phyloP scores from a whole-genome alignment of 2,888 invertebrate species.

The Eudasyphora cyanicolor region DNA sequence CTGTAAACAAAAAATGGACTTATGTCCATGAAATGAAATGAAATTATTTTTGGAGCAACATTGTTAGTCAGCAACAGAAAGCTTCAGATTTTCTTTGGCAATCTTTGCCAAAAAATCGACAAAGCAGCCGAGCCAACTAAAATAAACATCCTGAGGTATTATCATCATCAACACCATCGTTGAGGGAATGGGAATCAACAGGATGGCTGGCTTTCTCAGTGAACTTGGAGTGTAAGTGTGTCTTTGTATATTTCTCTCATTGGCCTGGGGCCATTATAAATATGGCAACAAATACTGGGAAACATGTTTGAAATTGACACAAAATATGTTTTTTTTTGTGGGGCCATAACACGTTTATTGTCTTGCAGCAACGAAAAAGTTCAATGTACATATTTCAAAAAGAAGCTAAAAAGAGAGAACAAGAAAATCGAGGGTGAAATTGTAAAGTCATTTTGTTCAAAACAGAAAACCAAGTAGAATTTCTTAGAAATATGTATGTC shows the following conservation, averaged over 20 bases:
- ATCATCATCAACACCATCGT: neutral
- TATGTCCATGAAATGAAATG: too few relatives aligned
- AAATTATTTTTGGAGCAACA: neutral
- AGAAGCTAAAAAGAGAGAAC: neutral
- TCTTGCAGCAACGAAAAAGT: neutral
- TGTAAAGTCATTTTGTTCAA: neutral
- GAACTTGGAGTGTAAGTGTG: neutral
- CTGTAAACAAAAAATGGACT: too few relatives aligned
- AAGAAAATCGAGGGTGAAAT: neutral
- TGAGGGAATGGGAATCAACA: neutral
- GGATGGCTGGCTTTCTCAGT: neutral
- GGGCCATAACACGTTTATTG: neutral
- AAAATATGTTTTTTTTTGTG: conserved; percentile 1
- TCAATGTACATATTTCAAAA: conserved; percentile 2
- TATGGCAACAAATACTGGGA: neutral
- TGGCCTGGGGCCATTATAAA: conserved; percentile 1
- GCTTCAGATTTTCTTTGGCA: too few relatives aligned
- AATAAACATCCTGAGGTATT: neutral
- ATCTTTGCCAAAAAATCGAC: neutral
- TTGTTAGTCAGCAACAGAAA: neutral
- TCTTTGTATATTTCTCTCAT: neutral
- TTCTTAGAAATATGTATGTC: too few relatives aligned
- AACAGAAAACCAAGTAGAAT: too few relatives aligned
- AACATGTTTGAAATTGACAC: conserved; percentile 10
- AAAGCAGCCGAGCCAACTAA: neutral